phyloP scores from a whole-genome alignment of 2,888 invertebrate species.

The Hoplodrina blanda region DNA sequence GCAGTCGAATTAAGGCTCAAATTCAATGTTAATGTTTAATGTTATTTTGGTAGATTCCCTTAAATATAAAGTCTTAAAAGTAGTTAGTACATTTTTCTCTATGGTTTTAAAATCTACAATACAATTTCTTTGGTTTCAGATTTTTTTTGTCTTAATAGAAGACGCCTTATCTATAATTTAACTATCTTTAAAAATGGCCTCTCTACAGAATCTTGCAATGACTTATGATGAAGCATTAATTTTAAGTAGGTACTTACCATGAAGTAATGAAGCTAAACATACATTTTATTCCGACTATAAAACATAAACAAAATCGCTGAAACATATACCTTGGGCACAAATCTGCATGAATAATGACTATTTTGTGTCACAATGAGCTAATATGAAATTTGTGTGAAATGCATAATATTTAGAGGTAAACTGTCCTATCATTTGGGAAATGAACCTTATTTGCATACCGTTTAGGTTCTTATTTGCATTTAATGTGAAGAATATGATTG shows the following conservation, averaged over 20 bases:
- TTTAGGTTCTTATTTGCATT: constrained; percentile 49
- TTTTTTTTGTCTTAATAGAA: not conserved
- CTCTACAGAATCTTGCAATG: not conserved
- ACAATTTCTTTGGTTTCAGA: not conserved
- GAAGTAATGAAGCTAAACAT: constrained; percentile 29
- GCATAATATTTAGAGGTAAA: constrained; percentile 60
- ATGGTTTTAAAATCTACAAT: not conserved
- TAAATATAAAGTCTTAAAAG: not conserved
- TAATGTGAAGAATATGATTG: constrained; percentile 50
- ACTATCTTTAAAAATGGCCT: not conserved
- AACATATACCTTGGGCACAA: constrained; percentile 50
- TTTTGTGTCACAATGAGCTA: constrained; percentile 63
- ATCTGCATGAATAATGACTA: constrained; percentile 67
- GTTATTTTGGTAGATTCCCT: not conserved
- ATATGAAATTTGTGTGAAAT: constrained; percentile 62
- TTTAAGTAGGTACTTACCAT: not conserved
- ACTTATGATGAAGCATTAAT: not conserved
- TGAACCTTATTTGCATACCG: constrained; percentile 20
- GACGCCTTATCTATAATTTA: too few relatives aligned
- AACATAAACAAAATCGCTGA: constrained; percentile 32
- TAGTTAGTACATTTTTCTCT: too few relatives aligned
- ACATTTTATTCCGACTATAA: constrained; percentile 31
- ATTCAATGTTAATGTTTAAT: not conserved
- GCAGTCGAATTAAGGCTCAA: not conserved
- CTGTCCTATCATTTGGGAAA: constrained; percentile 30